Base-by-base conservation (phyloP, 2,888 invertebrate species). In the Eristalis arbustorum region DNA sequence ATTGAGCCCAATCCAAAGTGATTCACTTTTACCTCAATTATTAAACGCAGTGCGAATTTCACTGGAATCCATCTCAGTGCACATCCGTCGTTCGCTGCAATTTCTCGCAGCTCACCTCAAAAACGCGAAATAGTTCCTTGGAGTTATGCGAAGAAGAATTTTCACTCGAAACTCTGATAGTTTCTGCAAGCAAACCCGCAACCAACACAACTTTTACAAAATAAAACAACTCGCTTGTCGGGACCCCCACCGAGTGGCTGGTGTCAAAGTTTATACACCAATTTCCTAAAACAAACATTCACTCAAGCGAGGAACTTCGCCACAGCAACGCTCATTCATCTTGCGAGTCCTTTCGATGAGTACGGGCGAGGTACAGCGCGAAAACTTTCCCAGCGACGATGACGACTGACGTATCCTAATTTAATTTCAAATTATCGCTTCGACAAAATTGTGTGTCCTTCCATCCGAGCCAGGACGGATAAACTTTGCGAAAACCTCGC, bases 391-490 rank as follows among this genome's bases (percentile, higher is more conserved):
- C 63, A 22, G 31, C 71, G 40, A 76, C 62, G 63, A 31, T 40
- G 68, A 56, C 57, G 57, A 31, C 42, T 67, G 66, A 73, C 69
- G 73, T 67, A 74, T 79, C 83, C 83, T 79, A 78, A 83, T 87
- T 87, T 87, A 85, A 82, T 85, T 87, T 87, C 71, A 66, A 82
- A 85, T 83, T 83, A 83, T 83, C 78, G 67, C 83, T 73, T 78
- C 72, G 75, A 37, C 61, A 49, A 83, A 82, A 74, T 69, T 63
- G 49, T 67, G 14, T 77, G 56, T 42, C 10, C 67, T 11, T 49
- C 34, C 37, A 80, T 22, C 28, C 66, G 57, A 18, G 56, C n/a
- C 37, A 61, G 37, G 34, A 56, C 49, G 63, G 63, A 81, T 23
- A 4, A 85, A 85, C 83, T 83, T 83, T 87, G 23, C 25, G 10